Evolutionary conservation across 2,888 invertebrate species (phyloP), one percentile per base, ranked within the genome.

Genomic region (Drosophila flavopinicola): DNA sequence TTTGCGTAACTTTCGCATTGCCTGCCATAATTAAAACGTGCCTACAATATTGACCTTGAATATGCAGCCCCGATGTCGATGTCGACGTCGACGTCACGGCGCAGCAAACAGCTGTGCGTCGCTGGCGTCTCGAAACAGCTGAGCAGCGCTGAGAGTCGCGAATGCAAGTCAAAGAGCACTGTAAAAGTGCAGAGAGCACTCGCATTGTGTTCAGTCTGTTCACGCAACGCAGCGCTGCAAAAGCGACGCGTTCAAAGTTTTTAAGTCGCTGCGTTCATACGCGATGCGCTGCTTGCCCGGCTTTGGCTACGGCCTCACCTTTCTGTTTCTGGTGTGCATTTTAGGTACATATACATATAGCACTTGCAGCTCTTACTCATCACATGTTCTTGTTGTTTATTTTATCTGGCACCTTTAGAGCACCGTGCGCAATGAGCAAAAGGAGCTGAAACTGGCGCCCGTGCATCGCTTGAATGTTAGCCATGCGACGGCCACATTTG

Each of bases 401-500:
- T 51, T 17, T 54, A 20, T 30, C 2, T 15, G 3, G n/a, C 37
- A n/a, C 17, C 13, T n/a, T 32, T 15, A 91, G 91, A 88, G 85
- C 61, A 89, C 88, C 45, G 89, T 91, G 20, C 88, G 88, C 57
- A 89, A 85, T 74, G 91, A 91, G 58, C 91, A 91, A 58, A 88
- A 90, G 57, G 90, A 90, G 39, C 66, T 90, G 17, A 89, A 69
- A 27, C 77, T 90, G 4, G 56, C 49, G 2, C 91, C 90, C 1
- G 87, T 87, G 1, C 91, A 91, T 60, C 69, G 83, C 32, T 30
- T 91, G 42, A 79, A 90, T 42, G 78, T 78, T 2, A 78, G 85
- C 9, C 78, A 83, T 24, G 88, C 90, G 27, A 90, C 88, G 5
- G 97, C 97, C 4, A 96, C 97, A 0, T 97, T 97, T 90, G 97